Percentiles rank a stretch among this genome's conserved stretches.
Evolutionary conservation across 2,797 vertebrate genomes (phyloP).

Genomic region (Nothura maculosa): DNA sequence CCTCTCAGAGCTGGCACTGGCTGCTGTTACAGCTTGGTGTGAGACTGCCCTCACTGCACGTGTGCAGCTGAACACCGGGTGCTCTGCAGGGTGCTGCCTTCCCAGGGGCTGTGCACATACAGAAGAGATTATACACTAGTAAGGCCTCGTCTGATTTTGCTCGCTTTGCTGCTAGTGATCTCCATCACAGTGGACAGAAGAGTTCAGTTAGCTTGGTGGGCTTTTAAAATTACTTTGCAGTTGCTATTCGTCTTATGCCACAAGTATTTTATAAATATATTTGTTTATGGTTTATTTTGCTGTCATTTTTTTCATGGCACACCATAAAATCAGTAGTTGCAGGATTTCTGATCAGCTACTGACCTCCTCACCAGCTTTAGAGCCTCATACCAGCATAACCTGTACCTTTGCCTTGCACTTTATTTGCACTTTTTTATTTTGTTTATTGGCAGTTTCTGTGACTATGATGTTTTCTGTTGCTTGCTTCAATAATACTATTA

Average conservation of each 20-base stretch:
- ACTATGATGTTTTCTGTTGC: background rate
- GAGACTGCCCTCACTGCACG: background rate
- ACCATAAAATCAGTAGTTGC: background rate
- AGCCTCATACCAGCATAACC: background rate
- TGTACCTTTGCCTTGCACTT: background rate
- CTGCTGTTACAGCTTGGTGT: background rate
- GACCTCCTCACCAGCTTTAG: background rate
- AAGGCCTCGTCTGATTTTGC: background rate
- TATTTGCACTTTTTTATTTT: background rate
- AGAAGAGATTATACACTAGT: background rate
- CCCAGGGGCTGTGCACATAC: background rate
- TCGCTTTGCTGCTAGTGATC: background rate
- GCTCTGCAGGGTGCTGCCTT: too few relatives aligned
- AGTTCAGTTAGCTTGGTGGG: background rate
- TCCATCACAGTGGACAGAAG: background rate
- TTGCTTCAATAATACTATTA: background rate
- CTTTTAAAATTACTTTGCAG: background rate
- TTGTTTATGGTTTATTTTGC: background rate
- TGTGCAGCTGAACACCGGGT: background rate
- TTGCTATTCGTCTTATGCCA: background rate
- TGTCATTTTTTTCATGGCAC: background rate
- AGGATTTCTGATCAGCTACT: background rate
- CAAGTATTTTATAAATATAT: background rate
- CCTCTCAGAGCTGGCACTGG: background rate
- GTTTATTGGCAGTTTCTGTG: background rate